phyloP scores from a whole-genome alignment of 1,140 invertebrate species.

The Gonioctena quinquepunctata region DNA sequence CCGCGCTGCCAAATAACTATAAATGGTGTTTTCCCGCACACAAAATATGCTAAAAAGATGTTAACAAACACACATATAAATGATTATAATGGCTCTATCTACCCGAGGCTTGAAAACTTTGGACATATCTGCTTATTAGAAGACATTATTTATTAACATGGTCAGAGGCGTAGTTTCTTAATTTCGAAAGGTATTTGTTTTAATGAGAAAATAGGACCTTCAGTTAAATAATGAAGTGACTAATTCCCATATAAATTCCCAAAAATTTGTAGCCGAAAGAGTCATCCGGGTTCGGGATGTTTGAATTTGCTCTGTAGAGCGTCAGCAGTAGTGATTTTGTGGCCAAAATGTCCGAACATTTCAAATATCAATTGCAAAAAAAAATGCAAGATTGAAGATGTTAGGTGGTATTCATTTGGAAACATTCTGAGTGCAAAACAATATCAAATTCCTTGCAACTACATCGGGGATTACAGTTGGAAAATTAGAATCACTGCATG shows the following conservation, averaged over 20 bases:
- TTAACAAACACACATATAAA: conserved; percentile 8
- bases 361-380: no score
- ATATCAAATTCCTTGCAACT: no score
- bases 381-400: no score
- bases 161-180: neutral
- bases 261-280: neutral
- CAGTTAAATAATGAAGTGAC: neutral
- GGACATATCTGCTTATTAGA: neutral
- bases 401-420: no score
- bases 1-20: neutral
- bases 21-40: neutral
- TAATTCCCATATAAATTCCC: neutral
- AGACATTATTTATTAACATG: neutral
- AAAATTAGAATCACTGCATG: no score
- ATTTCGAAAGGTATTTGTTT: neutral
- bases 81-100: conserved; percentile 3
- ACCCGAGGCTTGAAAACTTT: neutral
- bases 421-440: no score
- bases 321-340: no score
- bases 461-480: no score
- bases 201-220: neutral
- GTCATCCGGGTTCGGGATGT: no score
- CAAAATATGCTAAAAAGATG: conserved; percentile 10
- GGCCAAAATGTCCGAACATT: no score
- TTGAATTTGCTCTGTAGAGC: no score